Percentiles rank a stretch among this genome's conserved stretches.
Conservation (phyloP, 2,888 invertebrate species). For the Rhimphoctona megacephalus region DNA sequence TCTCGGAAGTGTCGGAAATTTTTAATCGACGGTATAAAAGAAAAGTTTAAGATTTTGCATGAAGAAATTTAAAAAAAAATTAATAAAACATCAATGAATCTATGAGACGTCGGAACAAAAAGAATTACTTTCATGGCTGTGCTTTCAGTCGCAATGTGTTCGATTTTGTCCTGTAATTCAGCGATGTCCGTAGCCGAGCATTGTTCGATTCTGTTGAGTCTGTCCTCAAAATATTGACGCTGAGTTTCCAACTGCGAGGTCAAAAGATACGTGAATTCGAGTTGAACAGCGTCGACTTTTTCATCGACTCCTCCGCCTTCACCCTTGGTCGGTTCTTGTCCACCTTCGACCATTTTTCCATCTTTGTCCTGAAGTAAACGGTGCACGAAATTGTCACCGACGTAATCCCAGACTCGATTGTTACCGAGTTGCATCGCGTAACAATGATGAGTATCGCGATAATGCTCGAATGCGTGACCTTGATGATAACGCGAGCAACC, state of each 20-base stretch:
- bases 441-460: slow-evolving; percentile 97
- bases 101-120: not conserved
- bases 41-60: not conserved
- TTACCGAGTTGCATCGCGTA: slow-evolving; percentile 98
- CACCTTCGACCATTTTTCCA: slow-evolving; percentile 96
- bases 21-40: not conserved
- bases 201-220: slow-evolving; percentile 86
- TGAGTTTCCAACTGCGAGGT: slow-evolving; percentile 98
- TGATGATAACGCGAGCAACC: slow-evolving; percentile 97
- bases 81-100: not conserved
- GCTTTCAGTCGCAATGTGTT: slow-evolving; percentile 86
- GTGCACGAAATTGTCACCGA: slow-evolving; percentile 98
- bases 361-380: slow-evolving; percentile 98
- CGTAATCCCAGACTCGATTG: slow-evolving; percentile 99
- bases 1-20: not conserved
- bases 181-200: slow-evolving; percentile 86
- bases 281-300: slow-evolving; percentile 97
- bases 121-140: slow-evolving; percentile 79
- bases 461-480: slow-evolving; percentile 98
- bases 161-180: slow-evolving; percentile 86
- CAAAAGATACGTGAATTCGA: slow-evolving; percentile 98
- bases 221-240: slow-evolving; percentile 95
- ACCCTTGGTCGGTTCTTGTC: slow-evolving; percentile 82
- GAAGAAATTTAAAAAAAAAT: not conserved
- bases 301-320: slow-evolving; percentile 89